Conservation (phyloP, 2,797 vertebrate genomes). For the Pangasius larnaudii region DNA sequence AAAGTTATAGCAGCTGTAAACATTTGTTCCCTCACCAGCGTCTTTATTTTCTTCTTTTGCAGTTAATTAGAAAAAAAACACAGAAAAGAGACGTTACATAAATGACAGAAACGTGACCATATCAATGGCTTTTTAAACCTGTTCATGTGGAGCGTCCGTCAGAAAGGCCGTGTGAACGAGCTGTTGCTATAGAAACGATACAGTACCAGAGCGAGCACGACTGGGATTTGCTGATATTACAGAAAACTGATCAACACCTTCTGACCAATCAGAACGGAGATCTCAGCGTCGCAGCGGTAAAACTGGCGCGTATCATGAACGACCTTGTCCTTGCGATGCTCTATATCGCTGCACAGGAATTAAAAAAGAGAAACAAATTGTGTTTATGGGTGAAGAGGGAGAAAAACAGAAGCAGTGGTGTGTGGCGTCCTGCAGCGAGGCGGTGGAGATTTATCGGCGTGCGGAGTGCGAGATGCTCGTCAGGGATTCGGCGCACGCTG, state of each 20-base stretch:
- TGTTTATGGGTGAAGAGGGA: background rate
- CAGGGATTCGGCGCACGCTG: slow-evolving; percentile 36
- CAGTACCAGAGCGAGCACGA: background rate
- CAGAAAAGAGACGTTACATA: background rate
- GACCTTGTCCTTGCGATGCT: background rate
- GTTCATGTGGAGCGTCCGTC: no score
- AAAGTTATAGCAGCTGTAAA: background rate
- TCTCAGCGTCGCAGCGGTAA: background rate
- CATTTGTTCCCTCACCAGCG: background rate
- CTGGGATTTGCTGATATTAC: background rate
- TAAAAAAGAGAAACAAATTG: background rate
- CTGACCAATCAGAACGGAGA: background rate
- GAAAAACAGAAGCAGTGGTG: background rate
- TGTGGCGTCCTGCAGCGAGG: background rate
- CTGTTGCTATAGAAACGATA: background rate
- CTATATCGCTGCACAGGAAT: background rate
- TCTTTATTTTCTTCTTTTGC: background rate
- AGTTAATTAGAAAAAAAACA: background rate
- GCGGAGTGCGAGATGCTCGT: slow-evolving; percentile 14
- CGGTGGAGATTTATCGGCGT: slow-evolving; percentile 32
- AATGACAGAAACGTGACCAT: background rate
- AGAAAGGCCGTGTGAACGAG: background rate
- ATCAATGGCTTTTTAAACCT: background rate
- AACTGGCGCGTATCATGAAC: background rate
- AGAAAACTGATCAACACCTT: background rate